Evolutionary conservation across 2,113 vertebrate genomes (phyloP).

Genomic region (Patagioenas fasciata): DNA sequence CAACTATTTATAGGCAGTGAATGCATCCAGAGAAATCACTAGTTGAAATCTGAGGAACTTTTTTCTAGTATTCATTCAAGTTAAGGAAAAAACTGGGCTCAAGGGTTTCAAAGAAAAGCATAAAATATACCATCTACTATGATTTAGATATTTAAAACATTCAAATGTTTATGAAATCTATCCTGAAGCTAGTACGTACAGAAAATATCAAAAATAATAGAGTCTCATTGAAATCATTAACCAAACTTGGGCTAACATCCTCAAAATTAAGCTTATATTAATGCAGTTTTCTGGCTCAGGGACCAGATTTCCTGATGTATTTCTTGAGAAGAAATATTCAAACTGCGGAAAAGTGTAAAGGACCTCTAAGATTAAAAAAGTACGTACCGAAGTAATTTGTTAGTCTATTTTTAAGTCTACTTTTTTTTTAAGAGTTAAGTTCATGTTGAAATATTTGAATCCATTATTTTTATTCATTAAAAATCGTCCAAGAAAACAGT

Average conservation of each 20-base stretch:
- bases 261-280: not conserved
- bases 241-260: not conserved
- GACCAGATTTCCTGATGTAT: not conserved
- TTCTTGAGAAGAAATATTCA: not conserved
- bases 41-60: accelerated
- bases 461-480: conserved; percentile 33
- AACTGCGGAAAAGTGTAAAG: not conserved
- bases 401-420: not conserved
- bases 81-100: not conserved
- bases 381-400: not conserved
- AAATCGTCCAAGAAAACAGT: not conserved
- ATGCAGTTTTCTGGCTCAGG: not conserved
- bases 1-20: not conserved
- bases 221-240: not conserved
- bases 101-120: not conserved
- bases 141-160: not conserved
- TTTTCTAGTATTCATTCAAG: not conserved
- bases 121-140: not conserved
- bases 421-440: not conserved
- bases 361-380: not conserved
- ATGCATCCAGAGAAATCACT: not conserved
- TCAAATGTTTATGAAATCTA: not conserved
- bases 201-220: not conserved
- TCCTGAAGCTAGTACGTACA: not conserved
- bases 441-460: not conserved